These are phyloP conservation scores for Ctenodactylus gundi DNA, from an alignment of 2,113 vertebrate genomes.

Conservation along the genomic window DNA sequence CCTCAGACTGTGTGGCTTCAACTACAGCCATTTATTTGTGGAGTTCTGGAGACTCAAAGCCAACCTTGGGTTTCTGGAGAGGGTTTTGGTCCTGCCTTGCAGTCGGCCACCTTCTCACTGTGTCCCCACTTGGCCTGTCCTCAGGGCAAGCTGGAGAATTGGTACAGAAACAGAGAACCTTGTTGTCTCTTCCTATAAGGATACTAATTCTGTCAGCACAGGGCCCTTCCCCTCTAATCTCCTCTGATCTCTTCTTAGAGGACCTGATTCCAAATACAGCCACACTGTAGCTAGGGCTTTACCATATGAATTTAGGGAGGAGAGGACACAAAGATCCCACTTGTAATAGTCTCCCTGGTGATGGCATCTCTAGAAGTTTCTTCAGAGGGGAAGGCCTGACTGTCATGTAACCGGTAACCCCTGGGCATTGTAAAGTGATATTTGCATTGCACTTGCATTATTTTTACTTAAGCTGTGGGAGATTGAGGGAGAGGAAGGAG, in stretches of 20 bases:
- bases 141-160: accelerated
- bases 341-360: background rate
- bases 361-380: background rate
- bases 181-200: background rate
- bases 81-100: background rate
- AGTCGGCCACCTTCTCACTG: background rate
- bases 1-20: background rate
- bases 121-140: background rate
- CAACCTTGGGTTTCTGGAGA: background rate
- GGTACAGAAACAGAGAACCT: background rate
- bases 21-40: background rate
- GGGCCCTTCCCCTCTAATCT: background rate
- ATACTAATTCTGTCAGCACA: background rate
- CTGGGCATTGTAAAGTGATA: too few species aligned
- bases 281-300: background rate
- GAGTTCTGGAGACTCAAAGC: background rate
- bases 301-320: background rate
- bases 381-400: background rate
- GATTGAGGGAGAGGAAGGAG: background rate
- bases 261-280: background rate
- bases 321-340: background rate
- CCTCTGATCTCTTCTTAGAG: background rate
- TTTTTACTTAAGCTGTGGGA: background rate
- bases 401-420: too few species aligned
- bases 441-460: background rate